These are phyloP conservation scores for Bicyclus anynana DNA, from an alignment of 1,140 invertebrate species.

Conservation along the genomic window DNA sequence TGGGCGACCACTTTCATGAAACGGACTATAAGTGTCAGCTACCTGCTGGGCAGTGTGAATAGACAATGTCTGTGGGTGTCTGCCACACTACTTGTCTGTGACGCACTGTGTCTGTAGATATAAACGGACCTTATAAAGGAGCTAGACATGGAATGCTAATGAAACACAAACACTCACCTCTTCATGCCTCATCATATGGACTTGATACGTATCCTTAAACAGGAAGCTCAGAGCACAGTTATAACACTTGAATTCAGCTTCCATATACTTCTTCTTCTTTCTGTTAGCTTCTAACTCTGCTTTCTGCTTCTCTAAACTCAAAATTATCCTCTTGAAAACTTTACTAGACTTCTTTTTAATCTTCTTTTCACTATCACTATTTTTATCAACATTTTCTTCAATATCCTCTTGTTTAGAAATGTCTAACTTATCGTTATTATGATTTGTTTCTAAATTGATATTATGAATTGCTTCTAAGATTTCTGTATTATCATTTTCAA, in stretches of 20 bases:
- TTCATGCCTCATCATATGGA: constrained; percentile 72
- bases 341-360: constrained; percentile 31
- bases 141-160: neutral
- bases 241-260: constrained; percentile 65
- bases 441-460: neutral
- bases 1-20: no score
- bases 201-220: constrained; percentile 66
- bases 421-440: constrained; percentile 7
- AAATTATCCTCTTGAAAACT: constrained; percentile 42
- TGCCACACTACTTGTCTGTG: no score
- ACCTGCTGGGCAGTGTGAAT: no score
- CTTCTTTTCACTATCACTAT: constrained; percentile 17
- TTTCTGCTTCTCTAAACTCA: constrained; percentile 62
- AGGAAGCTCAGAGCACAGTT: constrained; percentile 62
- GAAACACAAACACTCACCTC: constrained; percentile 38
- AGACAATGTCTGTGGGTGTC: no score
- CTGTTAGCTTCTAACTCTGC: constrained; percentile 57
- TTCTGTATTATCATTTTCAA: neutral
- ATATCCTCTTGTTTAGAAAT: constrained; percentile 4
- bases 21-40: no score
- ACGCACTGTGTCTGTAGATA: no score
- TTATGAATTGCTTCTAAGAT: constrained; percentile 5
- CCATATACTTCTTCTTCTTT: constrained; percentile 57
- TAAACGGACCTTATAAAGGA: no score
- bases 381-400: neutral